These are phyloP conservation scores for Axinella damicornis DNA, from an alignment of 37 sponge, comb jelly and placozoan species.

Conservation along the genomic window DNA sequence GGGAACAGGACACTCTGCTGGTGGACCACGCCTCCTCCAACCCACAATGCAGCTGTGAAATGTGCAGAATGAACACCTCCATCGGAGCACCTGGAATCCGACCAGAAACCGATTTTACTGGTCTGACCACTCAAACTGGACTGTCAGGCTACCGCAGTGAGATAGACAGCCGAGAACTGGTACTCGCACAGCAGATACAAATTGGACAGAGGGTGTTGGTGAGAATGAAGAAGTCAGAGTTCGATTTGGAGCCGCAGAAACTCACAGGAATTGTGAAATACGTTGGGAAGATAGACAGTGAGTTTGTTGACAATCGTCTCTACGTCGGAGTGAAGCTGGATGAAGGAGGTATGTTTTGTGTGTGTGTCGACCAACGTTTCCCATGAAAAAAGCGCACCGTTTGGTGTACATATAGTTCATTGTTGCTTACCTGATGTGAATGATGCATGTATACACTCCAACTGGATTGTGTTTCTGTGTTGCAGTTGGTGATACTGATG, in stretches of 20 bases:
- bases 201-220: slow-evolving; percentile 77
- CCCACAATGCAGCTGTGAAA: slow-evolving; percentile 63
- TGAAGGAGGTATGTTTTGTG: slow-evolving; percentile 70
- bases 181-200: slow-evolving; percentile 49
- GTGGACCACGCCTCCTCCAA: slow-evolving; percentile 63
- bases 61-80: slow-evolving; percentile 51
- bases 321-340: slow-evolving; percentile 93
- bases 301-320: slow-evolving; percentile 84
- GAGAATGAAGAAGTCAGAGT: slow-evolving; percentile 81
- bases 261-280: slow-evolving; percentile 83
- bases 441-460: too few relatives aligned
- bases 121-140: background rate
- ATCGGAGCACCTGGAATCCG: background rate
- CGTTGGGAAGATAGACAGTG: slow-evolving; percentile 91
- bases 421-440: too few relatives aligned
- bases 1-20: slow-evolving; percentile 15
- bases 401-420: too few relatives aligned
- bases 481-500: slow-evolving; percentile 86
- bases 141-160: slow-evolving; percentile 25
- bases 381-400: too few relatives aligned
- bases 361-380: too few relatives aligned
- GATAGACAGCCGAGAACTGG: slow-evolving; percentile 30
- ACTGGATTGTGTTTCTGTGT: background rate
- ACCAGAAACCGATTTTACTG: background rate
- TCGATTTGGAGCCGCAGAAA: slow-evolving; percentile 76